These are phyloP conservation scores for Urosaurus nigricauda DNA, from an alignment of 2,797 vertebrate genomes.

Conservation along the genomic window DNA sequence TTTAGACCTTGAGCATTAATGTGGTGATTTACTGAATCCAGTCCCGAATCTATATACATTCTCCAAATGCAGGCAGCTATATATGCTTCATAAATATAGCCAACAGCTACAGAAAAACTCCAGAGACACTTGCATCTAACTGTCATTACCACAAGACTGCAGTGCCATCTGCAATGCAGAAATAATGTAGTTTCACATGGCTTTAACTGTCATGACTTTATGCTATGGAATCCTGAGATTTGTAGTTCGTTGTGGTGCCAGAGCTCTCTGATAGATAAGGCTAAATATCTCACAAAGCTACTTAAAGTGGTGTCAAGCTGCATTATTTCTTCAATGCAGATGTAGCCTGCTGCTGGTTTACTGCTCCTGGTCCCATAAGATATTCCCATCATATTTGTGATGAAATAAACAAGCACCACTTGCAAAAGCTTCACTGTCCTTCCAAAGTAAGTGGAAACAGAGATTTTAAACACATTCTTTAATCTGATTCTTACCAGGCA, in stretches of 20 bases:
- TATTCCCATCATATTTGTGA: not conserved
- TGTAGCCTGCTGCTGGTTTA: not conserved
- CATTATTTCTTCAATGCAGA: too few relatives aligned
- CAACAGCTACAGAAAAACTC: not conserved
- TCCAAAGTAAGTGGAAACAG: slow-evolving; percentile 39
- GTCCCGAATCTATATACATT: not conserved
- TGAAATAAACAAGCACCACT: slow-evolving; percentile 13
- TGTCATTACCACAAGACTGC: slow-evolving; percentile 16
- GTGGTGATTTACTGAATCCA: not conserved
- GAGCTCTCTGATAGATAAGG: too few relatives aligned
- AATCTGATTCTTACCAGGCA: slow-evolving; percentile 44
- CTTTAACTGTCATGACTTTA: too few relatives aligned
- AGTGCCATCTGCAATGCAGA: too few relatives aligned
- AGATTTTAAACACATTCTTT: not conserved
- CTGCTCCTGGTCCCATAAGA: not conserved
- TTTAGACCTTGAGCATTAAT: not conserved
- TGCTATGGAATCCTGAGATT: too few relatives aligned
- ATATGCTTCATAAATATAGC: not conserved
- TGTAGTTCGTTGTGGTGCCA: too few relatives aligned
- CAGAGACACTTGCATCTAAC: not conserved
- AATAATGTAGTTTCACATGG: too few relatives aligned
- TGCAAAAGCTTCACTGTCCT: slow-evolving; percentile 26
- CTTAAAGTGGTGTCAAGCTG: too few relatives aligned
- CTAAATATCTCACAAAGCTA: too few relatives aligned
- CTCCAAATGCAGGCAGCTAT: not conserved